These are phyloP conservation scores for Micrastur ruficollis DNA, from an alignment of 2,797 vertebrate species.

Conservation along the genomic window DNA sequence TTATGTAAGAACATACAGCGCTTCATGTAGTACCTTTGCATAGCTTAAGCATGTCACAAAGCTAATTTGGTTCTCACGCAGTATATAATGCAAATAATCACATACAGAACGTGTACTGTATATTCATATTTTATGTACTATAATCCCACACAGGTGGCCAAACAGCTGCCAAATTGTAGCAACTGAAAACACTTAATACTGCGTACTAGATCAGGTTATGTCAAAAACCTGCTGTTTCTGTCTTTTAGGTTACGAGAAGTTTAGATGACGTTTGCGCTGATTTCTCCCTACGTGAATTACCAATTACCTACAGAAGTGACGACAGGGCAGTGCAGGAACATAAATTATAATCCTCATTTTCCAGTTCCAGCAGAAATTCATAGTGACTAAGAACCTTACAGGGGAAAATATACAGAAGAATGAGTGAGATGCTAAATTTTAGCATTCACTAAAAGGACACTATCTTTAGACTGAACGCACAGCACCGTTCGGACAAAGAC, in stretches of 20 bases:
- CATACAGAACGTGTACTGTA: neutral
- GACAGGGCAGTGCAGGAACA: neutral
- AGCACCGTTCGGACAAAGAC: neutral
- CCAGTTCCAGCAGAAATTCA: neutral
- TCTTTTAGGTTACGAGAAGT: neutral
- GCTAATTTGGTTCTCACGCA: neutral
- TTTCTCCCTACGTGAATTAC: neutral
- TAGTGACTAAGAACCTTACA: neutral
- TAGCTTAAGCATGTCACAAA: neutral
- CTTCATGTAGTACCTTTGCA: neutral
- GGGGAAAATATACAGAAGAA: neutral
- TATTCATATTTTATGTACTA: neutral
- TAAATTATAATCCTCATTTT: neutral
- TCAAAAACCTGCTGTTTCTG: neutral
- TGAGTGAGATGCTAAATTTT: neutral
- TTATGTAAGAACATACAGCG: fast-evolving
- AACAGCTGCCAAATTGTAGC: neutral
- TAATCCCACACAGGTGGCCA: neutral
- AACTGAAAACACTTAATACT: neutral
- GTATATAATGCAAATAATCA: neutral
- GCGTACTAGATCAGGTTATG: neutral
- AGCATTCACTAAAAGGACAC: neutral
- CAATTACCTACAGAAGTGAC: neutral
- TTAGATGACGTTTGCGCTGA: neutral
- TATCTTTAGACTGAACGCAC: neutral